phyloP scores from a whole-genome alignment of 2,797 vertebrate species.

The Paguma larvata region DNA sequence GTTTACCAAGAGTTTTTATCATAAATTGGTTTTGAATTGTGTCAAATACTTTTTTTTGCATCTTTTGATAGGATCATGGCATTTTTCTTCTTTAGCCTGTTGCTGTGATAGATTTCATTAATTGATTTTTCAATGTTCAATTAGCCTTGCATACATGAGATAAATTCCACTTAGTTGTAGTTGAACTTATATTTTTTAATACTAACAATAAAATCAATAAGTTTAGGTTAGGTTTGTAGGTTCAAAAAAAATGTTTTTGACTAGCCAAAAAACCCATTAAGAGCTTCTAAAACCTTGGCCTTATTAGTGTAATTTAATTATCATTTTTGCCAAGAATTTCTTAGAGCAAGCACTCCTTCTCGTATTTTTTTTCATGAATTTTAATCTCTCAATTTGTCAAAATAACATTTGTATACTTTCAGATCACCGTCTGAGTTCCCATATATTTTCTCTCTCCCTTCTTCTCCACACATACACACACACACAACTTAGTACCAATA shows the following conservation, averaged over 20 bases:
- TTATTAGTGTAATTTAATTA: conserved; percentile 35
- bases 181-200: conserved; percentile 45
- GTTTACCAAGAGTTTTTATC: background rate
- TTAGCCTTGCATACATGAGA: background rate
- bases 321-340: conserved; percentile 43
- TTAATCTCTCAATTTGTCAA: conserved; percentile 26
- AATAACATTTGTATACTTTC: conserved; percentile 14
- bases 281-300: background rate
- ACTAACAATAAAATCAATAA: conserved; percentile 46
- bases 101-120: conserved; percentile 2
- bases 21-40: conserved; percentile 22
- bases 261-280: conserved; percentile 19
- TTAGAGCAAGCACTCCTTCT: background rate
- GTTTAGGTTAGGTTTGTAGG: background rate
- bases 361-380: background rate
- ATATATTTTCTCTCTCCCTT: background rate
- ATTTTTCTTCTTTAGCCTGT: conserved; percentile 40
- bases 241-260: conserved; percentile 40
- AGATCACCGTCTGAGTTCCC: background rate
- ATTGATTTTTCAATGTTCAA: conserved; percentile 37
- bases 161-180: conserved; percentile 35
- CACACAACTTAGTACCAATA: background rate
- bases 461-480: background rate
- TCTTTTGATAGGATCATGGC: background rate
- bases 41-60: conserved; percentile 33